Evolutionary conservation across 2,888 invertebrate species (phyloP), one percentile per base, ranked within the genome.

Genomic region (Nemapogon koenigi): DNA sequence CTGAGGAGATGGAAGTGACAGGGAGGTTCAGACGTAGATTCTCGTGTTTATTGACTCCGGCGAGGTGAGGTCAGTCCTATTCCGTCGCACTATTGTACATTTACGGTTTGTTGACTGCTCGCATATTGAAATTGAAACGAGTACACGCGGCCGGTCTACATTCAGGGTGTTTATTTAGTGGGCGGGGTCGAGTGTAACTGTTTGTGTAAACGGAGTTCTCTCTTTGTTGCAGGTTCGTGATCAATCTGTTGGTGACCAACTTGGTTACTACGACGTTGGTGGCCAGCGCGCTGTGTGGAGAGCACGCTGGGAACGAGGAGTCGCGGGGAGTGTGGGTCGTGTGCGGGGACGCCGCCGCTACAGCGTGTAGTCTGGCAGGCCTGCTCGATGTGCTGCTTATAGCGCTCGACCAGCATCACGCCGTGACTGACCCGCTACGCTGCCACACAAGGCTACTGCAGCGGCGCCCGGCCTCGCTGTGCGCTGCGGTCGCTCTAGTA

Each of bases 171-270:
- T n/a, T n/a, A n/a, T n/a, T n/a, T n/a, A n/a, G n/a, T n/a, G n/a
- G n/a, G n/a, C n/a, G n/a, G n/a, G n/a, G n/a, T n/a, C n/a, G n/a
- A n/a, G n/a, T n/a, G n/a, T n/a, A n/a, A n/a, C n/a, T n/a, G n/a
- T n/a, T n/a, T n/a, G n/a, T n/a, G n/a, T n/a, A n/a, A n/a, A n/a
- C n/a, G n/a, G n/a, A n/a, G n/a, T n/a, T n/a, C n/a, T n/a, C n/a
- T n/a, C n/a, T n/a, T 70, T 70, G 68, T 82, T 82, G 10, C 80
- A 86, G 86, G 69, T 86, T 86, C 65, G 86, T 86, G 61, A 84
- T 88, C 57, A 88, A 75, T 45, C 57, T 72, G 37, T 59, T 73
- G 49, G 80, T 75, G 55, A 71, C 72, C 54, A 79, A 73, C 58
- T 55, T 79, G 51, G 55, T 75, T 62, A 75, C 72, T 45, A 76